These are phyloP conservation scores for Maniola jurtina DNA, from an alignment of 1,140 invertebrate species.

Conservation along the genomic window DNA sequence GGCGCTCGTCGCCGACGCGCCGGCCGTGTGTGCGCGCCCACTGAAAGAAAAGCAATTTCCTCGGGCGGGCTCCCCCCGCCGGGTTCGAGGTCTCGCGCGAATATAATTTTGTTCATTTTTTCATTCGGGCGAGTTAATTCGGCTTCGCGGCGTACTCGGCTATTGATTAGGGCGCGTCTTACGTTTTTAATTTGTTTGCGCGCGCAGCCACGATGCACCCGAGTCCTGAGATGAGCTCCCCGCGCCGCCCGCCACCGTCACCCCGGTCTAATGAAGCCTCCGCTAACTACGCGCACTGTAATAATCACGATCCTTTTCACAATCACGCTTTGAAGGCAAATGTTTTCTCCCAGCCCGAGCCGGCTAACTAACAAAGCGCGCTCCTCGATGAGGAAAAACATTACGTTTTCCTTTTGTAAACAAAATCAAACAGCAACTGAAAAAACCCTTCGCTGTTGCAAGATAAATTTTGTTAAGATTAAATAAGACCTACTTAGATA, in stretches of 20 bases:
- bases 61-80: conserved; percentile 52
- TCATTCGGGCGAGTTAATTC: conserved; percentile 77
- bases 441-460: conserved; percentile 21
- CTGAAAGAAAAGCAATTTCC: conserved; percentile 78
- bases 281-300: conserved; percentile 62
- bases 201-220: conserved; percentile 73
- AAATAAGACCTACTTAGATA: not conserved
- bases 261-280: conserved; percentile 65
- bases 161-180: conserved; percentile 79
- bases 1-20: conserved; percentile 47
- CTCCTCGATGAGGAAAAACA: conserved; percentile 43
- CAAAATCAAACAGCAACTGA: conserved; percentile 35
- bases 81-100: conserved; percentile 67
- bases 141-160: conserved; percentile 72
- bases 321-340: conserved; percentile 62
- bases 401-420: conserved; percentile 38
- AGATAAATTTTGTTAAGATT: not conserved
- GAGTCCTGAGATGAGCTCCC: conserved; percentile 53
- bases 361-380: conserved; percentile 40
- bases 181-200: conserved; percentile 78
- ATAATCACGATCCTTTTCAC: conserved; percentile 68
- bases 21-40: conserved; percentile 63
- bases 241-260: conserved; percentile 28
- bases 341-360: conserved; percentile 43
- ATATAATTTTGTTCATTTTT: conserved; percentile 79